Evolutionary conservation across 2,888 invertebrate genomes (phyloP).

Genomic region (Watsonalla cultraria): DNA sequence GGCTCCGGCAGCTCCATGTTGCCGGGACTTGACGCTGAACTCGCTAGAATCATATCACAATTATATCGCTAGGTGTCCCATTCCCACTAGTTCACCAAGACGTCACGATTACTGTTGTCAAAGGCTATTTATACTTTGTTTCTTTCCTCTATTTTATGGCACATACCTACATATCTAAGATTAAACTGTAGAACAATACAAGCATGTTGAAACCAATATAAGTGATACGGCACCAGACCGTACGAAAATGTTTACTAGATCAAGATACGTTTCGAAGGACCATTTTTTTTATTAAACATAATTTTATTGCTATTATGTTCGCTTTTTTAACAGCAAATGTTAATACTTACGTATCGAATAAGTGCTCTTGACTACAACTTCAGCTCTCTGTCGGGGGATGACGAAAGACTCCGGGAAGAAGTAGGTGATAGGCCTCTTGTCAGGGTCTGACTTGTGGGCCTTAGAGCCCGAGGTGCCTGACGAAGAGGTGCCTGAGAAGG

Average conservation of each 20-base stretch:
- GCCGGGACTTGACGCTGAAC: conserved; percentile 65
- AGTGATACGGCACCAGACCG: too few species aligned
- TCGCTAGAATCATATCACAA: conserved; percentile 37
- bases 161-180: too few species aligned
- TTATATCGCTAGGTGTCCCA: too few species aligned
- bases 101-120: neutral
- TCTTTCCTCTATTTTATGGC: too few species aligned
- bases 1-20: conserved; percentile 54
- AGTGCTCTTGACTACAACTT: conserved; percentile 53
- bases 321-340: too few species aligned
- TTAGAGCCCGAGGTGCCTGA: conserved; percentile 73
- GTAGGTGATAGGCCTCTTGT: conserved; percentile 48
- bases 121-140: too few species aligned
- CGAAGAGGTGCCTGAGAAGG: conserved; percentile 67
- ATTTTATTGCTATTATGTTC: too few species aligned
- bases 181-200: conserved; percentile 1
- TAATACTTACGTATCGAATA: conserved; percentile 65
- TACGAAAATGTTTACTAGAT: too few species aligned
- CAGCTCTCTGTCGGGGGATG: conserved; percentile 64
- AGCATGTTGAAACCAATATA: neutral
- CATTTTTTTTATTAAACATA: too few species aligned
- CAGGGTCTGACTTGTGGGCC: conserved; percentile 52
- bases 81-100: neutral
- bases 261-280: too few species aligned
- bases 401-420: conserved; percentile 76